Evolutionary conservation across 2,113 vertebrate species (phyloP).

Genomic region (Fulmarus glacialis): DNA sequence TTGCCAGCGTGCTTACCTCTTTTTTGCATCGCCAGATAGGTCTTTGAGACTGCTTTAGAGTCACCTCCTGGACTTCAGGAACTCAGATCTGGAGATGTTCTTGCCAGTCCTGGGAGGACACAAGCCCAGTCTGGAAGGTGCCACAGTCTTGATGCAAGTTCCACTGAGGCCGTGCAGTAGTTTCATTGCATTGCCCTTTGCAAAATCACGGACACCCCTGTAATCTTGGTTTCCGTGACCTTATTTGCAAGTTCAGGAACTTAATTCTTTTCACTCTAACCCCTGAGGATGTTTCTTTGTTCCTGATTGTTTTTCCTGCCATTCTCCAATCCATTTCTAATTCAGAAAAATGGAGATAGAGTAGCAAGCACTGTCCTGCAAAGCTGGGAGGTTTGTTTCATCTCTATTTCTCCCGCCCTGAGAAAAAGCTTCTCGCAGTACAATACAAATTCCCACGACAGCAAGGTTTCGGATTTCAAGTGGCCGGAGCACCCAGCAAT

Average conservation of each 20-base stretch:
- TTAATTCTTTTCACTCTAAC: background rate
- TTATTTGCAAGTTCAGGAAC: background rate
- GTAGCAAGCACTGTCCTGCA: background rate
- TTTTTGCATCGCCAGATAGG: background rate
- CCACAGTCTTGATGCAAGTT: fast-evolving
- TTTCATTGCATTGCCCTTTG: background rate
- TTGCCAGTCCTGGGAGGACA: background rate
- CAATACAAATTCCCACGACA: background rate
- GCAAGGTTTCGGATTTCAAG: background rate
- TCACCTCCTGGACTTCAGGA: background rate
- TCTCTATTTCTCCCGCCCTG: background rate
- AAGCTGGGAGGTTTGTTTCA: background rate
- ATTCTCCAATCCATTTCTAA: background rate
- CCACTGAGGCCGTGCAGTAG: background rate
- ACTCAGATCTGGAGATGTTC: background rate
- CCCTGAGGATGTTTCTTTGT: background rate
- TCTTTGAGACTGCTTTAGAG: background rate
- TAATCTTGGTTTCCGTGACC: background rate
- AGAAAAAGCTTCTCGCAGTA: background rate
- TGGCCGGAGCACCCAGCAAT: background rate
- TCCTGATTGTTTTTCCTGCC: background rate
- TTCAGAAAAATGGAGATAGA: background rate
- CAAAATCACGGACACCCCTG: background rate
- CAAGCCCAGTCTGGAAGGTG: background rate
- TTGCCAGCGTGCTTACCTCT: background rate